Conservation (phyloP, 2,888 invertebrate species). For the Acronicta alni region DNA sequence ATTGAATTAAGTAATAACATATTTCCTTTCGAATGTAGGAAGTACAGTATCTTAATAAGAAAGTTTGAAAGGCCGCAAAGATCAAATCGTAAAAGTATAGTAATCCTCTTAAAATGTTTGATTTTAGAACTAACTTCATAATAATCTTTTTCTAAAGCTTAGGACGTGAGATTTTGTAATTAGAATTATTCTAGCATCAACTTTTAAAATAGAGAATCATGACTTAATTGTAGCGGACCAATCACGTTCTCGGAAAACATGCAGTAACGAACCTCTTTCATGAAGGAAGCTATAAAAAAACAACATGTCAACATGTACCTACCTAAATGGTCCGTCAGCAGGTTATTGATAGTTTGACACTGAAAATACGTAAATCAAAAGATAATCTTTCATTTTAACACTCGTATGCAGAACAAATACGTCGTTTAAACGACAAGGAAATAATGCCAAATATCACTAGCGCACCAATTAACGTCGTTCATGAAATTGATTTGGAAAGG, state of each 20-base stretch:
- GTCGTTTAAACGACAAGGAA: slow-evolving; percentile 9
- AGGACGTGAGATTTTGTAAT: slow-evolving; percentile 23
- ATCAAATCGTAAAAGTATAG: slow-evolving; percentile 14
- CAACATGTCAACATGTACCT: no score
- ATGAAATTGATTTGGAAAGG: slow-evolving; percentile 10
- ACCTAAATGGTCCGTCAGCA: slow-evolving; percentile 10
- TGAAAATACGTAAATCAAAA: slow-evolving; percentile 10
- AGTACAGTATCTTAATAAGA: slow-evolving; percentile 9
- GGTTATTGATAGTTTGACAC: slow-evolving; percentile 30
- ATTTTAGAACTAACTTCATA: slow-evolving; percentile 12
- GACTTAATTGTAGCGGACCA: slow-evolving; percentile 19
- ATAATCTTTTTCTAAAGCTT: slow-evolving; percentile 23
- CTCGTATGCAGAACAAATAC: slow-evolving; percentile 3
- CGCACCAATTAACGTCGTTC: slow-evolving; percentile 11
- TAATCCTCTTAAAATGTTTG: slow-evolving; percentile 31
- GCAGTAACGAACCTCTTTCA: slow-evolving; percentile 74
- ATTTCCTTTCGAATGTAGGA: neutral
- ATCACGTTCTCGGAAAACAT: slow-evolving; percentile 67
- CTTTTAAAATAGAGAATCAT: slow-evolving; percentile 17
- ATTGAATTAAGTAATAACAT: slow-evolving; percentile 1
- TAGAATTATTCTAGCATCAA: slow-evolving; percentile 16
- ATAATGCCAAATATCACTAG: slow-evolving; percentile 26
- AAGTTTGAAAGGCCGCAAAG: slow-evolving; percentile 30
- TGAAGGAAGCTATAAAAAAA: slow-evolving; percentile 61
- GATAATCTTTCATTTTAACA: slow-evolving; percentile 12